Evolutionary conservation across 2,797 vertebrate species (phyloP).

Genomic region (Pangasius sanitwongsei): DNA sequence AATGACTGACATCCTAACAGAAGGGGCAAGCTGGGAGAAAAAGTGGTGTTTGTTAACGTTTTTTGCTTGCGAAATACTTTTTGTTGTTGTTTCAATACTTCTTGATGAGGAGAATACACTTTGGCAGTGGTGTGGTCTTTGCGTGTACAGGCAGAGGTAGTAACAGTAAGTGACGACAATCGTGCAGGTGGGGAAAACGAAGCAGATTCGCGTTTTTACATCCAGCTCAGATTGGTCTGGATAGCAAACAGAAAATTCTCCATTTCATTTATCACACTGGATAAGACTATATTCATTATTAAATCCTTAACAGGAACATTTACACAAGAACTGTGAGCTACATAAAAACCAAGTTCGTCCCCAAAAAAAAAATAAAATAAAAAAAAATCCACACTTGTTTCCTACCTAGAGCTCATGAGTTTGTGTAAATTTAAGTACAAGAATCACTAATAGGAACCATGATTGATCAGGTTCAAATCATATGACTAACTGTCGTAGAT

Average conservation of each 20-base stretch:
- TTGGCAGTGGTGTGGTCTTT: not conserved
- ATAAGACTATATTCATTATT: too few species aligned
- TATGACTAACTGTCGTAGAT: not conserved
- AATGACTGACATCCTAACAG: slow-evolving; percentile 31
- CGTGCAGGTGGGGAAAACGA: not conserved
- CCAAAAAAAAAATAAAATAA: not conserved
- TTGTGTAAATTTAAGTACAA: not conserved
- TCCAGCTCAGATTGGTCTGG: not conserved
- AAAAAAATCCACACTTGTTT: not conserved
- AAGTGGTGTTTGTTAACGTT: slow-evolving; percentile 5
- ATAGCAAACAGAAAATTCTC: not conserved
- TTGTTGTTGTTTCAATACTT: not conserved
- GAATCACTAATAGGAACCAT: not conserved
- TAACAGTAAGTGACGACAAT: not conserved
- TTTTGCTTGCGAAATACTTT: not conserved
- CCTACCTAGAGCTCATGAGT: not conserved
- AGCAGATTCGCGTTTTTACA: not conserved
- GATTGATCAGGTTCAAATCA: not conserved
- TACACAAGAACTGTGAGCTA: not conserved
- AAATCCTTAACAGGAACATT: too few species aligned
- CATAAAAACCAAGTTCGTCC: not conserved
- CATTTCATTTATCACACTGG: not conserved
- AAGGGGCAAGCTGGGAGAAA: not conserved
- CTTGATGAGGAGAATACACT: not conserved
- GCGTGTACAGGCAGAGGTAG: slow-evolving; percentile 2